Conservation (phyloP, 2,797 vertebrate genomes). For the Sarcophilus harrisii region DNA sequence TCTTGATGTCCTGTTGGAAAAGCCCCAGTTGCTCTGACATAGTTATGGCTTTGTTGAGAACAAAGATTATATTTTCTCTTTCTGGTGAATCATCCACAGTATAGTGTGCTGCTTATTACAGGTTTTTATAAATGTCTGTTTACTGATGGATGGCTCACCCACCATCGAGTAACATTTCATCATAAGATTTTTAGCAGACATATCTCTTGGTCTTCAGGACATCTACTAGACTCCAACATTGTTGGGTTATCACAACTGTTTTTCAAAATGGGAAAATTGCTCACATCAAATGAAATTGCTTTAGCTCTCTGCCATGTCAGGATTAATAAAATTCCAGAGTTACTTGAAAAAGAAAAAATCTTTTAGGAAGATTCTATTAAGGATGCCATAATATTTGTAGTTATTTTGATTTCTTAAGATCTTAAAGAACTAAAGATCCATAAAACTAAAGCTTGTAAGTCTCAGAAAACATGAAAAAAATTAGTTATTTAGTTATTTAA, state of each 20-base stretch:
- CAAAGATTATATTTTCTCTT: background rate
- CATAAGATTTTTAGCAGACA: conserved; percentile 40
- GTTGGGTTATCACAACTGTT: conserved; percentile 53
- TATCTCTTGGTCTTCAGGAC: conserved; percentile 39
- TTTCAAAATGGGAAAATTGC: conserved; percentile 54
- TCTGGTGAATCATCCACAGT: background rate
- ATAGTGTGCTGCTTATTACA: background rate
- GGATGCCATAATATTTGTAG: conserved; percentile 31
- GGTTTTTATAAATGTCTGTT: conserved; percentile 32
- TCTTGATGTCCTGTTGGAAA: background rate
- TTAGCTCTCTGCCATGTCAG: conserved; percentile 30
- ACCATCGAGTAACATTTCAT: conserved; percentile 13
- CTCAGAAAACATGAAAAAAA: conserved; percentile 59
- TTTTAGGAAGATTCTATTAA: conserved; percentile 52
- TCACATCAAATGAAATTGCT: conserved; percentile 63
- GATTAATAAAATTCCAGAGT: conserved; percentile 26
- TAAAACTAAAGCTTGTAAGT: conserved; percentile 56
- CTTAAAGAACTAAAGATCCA: conserved; percentile 61
- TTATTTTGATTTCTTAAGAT: conserved; percentile 30
- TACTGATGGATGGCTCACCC: background rate
- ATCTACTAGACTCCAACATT: conserved; percentile 43
- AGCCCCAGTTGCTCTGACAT: background rate
- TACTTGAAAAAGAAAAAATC: conserved; percentile 28
- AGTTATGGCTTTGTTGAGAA: background rate
- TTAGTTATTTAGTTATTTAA: conserved; percentile 70